Base-by-base conservation (phyloP, 2,888 invertebrate species). In the Shargacucullia verbasci region DNA sequence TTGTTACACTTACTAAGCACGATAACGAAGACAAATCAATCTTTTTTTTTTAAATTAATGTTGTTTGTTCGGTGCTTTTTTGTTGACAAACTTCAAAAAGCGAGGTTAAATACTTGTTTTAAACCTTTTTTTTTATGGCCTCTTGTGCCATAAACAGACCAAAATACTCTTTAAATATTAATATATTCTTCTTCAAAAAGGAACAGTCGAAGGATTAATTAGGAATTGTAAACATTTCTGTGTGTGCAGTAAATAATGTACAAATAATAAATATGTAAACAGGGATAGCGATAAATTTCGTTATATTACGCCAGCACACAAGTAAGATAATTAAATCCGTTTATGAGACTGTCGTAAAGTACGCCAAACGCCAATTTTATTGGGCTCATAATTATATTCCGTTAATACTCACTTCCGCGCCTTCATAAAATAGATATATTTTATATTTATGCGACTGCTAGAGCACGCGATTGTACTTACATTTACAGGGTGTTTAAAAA, bases 281-380 rank as follows among this genome's bases (percentile, higher is more conserved):
- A 59, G 49, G 9, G 55, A 50, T 53, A 48, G 47, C 50, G 57
- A 70, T 76, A 62, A 73, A 73, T 59, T 59, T 39, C 38, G 41
- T 48, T 59, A 59, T 59, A 73, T 48, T 59, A 46, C 53, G 40
- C 45, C 55, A 55, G 60, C 64, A 60, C 62, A 59, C 65, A 65
- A 65, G 60, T 59, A 60, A 38, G 52, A 62, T 76, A 73, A 76
- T 73, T 73, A 73, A 73, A 73, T 77, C 45, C 59, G 66, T 73
- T 73, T 70, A 73, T 65, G 74, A 73, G 74, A 45, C 56, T 39
- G 74, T 73, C 74, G 62, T 73, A 62, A 73, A 76, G 37, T 70
- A 55, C 34, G 50, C 74, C 55, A 53, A 73, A 63, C 20, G 59
- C 47, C 52, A 34, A 73, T 73, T 76, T 73, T 73, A 73, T 70